A percentile compares a stretch with the other conserved stretches of the same genome.
Evolutionary conservation across 2,113 vertebrate species (phyloP).

Genomic region (Hyla sarda): DNA sequence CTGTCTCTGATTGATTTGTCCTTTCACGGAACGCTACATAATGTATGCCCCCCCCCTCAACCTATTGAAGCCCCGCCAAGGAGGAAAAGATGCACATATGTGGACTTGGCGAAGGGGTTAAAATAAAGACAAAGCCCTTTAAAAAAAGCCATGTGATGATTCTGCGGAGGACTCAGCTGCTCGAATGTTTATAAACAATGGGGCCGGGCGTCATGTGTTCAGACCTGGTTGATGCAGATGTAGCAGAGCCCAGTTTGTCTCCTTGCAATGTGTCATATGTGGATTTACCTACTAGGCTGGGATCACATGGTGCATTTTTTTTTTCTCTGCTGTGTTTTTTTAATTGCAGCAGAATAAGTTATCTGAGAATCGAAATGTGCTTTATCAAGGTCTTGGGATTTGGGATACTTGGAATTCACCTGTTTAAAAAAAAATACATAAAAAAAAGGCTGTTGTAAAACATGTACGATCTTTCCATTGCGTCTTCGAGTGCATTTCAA

Average conservation of each 20-base stretch:
- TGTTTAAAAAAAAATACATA: too few species aligned
- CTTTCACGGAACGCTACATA: slow-evolving; percentile 43
- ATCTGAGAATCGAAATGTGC: too few species aligned
- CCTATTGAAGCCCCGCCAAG: slow-evolving; percentile 14
- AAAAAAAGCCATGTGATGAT: slow-evolving; percentile 29
- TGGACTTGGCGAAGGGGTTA: slow-evolving; percentile 25
- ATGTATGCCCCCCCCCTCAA: slow-evolving; percentile 37
- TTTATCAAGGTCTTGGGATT: too few species aligned
- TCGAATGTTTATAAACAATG: slow-evolving; percentile 44
- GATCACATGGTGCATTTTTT: too few species aligned
- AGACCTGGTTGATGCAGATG: neutral
- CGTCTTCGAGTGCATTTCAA: too few species aligned
- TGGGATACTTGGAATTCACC: too few species aligned
- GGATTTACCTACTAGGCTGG: neutral
- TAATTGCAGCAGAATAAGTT: too few species aligned
- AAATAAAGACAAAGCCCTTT: slow-evolving; percentile 32
- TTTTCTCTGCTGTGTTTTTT: too few species aligned
- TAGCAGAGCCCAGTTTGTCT: neutral
- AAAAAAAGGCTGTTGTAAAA: too few species aligned
- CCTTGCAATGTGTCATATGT: neutral
- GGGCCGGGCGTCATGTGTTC: neutral
- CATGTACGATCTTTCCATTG: too few species aligned
- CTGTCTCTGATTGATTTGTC: slow-evolving; percentile 50
- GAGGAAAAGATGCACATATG: slow-evolving; percentile 22
- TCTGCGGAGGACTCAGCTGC: slow-evolving; percentile 15